Evolutionary conservation across 2,888 invertebrate genomes (phyloP).

Genomic region (Gymnocheta viridis): DNA sequence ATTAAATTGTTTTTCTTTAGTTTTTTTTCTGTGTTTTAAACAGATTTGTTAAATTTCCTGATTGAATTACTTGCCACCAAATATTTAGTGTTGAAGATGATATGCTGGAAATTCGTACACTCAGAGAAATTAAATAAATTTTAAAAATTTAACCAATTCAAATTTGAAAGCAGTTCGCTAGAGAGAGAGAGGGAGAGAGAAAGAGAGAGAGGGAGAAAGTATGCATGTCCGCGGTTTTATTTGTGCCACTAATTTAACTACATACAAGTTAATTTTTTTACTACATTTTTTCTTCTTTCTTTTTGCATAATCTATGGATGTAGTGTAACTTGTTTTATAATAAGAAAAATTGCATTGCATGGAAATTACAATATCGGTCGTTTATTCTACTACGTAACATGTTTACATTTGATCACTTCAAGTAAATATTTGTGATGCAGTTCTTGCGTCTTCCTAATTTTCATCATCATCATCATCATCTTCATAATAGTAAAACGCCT

Average conservation of each 20-base stretch:
- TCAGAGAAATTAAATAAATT: neutral
- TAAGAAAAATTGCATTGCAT: constrained; percentile 72
- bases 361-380: constrained; percentile 44
- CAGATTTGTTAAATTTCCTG: constrained; percentile 49
- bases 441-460: constrained; percentile 15
- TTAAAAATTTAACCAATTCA: neutral
- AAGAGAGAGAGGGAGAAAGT: neutral
- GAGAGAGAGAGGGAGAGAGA: neutral
- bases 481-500: constrained; percentile 2
- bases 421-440: constrained; percentile 25
- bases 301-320: constrained; percentile 76
- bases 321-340: constrained; percentile 79
- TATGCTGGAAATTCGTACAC: constrained; percentile 23
- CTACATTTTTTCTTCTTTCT: constrained; percentile 23
- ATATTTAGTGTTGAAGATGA: constrained; percentile 20
- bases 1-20: constrained; percentile 11
- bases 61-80: constrained; percentile 44
- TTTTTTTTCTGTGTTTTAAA: constrained; percentile 32
- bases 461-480: constrained; percentile 18
- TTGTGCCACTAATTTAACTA: constrained; percentile 5
- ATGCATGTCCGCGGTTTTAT: neutral
- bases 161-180: neutral
- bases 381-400: constrained; percentile 54
- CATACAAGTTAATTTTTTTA: constrained; percentile 39
- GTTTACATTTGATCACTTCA: constrained; percentile 42